Conservation (phyloP, 2,888 invertebrate species). For the Cheilosia impressa region DNA sequence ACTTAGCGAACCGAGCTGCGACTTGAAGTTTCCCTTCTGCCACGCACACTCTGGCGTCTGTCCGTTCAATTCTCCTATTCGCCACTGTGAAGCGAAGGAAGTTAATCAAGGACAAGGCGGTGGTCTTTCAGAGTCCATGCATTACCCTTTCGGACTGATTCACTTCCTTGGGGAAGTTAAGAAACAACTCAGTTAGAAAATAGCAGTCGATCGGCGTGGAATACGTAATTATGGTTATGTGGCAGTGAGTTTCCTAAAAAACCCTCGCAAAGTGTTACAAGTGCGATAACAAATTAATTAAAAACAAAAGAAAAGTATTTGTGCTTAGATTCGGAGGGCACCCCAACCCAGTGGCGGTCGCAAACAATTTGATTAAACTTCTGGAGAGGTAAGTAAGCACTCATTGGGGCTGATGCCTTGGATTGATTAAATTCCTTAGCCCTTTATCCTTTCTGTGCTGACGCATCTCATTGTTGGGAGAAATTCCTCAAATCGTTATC, state of each 20-base stretch:
- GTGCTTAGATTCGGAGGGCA: constrained; percentile 15
- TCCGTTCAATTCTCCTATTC: constrained; percentile 11
- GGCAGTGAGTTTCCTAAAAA: constrained; percentile 17
- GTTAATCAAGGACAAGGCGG: constrained; percentile 48
- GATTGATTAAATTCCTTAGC: constrained; percentile 31
- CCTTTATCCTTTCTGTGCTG: constrained; percentile 9
- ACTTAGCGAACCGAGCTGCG: constrained; percentile 42
- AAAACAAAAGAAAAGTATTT: constrained; percentile 26
- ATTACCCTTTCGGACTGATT: constrained; percentile 14
- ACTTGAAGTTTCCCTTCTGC: constrained; percentile 10
- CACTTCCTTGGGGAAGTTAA: constrained; percentile 30
- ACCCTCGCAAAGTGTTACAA: constrained; percentile 34
- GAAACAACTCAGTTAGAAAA: constrained; percentile 64
- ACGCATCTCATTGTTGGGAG: constrained; percentile 8
- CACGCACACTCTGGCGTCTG: constrained; percentile 29
- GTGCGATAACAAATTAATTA: constrained; percentile 67
- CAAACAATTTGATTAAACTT: constrained; percentile 12
- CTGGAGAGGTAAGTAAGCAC: constrained; percentile 21
- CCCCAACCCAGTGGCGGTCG: not conserved
- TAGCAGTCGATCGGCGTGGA: constrained; percentile 42
- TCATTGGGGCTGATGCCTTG: not conserved
- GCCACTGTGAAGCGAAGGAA: constrained; percentile 25
- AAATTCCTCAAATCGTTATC: constrained; percentile 46
- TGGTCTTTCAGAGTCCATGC: constrained; percentile 44
- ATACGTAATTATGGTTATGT: constrained; percentile 51